Base-by-base conservation (phyloP, 2,888 invertebrate genomes). In the Epinotia brunnichana region DNA sequence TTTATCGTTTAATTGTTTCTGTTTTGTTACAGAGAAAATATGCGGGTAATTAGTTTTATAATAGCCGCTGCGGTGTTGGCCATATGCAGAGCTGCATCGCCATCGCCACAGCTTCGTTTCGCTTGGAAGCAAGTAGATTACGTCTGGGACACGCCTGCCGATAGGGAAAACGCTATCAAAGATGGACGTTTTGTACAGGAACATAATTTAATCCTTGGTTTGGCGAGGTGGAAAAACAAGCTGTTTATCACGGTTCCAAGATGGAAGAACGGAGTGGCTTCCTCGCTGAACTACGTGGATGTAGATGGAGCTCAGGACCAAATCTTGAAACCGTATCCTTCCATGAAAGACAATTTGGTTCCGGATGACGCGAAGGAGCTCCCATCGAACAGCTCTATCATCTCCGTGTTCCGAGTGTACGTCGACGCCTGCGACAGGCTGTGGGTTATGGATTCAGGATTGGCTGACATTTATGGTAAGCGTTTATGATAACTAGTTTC, bases 391-490 rank as follows among this genome's bases (percentile, higher is more conserved):
- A 94, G 94, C 70, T 94, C 95, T 0, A 94, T 96, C 57, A 91
- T 96, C 66, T 97, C 96, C 2, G 96, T 96, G 4, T 97, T 97
- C 87, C 94, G 97, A 74, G 91, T 96, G 24, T 94, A 94, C 76
- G 95, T 96, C 0, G 97, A 97, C 83, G 93, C 93, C 5, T 97
- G 97, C 80, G 96, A 97, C 84, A 94, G 97, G 59, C 93, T 97
- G 10, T 97, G 97, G 97, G 95, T 96, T 5, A 94, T 97, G 88
- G 97, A 97, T 83, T 95, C 96, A 0, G 97, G 97, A 69, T 87
- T 96, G 51, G 95, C 96, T 56, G 96, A 97, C 83, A 96, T 97
- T 86, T 89, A 95, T 66, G 97, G 96, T 83, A 88, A 93, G 79
- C n/a, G 44, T 44, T 44, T 15, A 44, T 44, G 15, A 4, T 44